phyloP scores from a whole-genome alignment of 2,888 invertebrate species.

The Itoplectis maculator region DNA sequence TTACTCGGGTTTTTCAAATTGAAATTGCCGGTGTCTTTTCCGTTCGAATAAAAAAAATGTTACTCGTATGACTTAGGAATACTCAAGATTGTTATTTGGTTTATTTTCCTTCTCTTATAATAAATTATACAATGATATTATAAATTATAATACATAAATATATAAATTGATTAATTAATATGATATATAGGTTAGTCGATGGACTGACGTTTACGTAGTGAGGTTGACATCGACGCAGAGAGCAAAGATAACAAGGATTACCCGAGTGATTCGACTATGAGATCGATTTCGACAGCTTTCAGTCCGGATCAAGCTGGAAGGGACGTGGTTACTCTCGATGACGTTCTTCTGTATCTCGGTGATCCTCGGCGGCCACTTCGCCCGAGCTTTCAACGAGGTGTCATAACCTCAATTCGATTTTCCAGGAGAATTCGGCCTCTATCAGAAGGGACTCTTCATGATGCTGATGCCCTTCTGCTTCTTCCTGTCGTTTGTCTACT shows the following conservation, averaged over 20 bases:
- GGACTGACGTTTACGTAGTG: slow-evolving; percentile 30
- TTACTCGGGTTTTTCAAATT: too few relatives aligned
- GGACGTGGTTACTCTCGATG: slow-evolving; percentile 71
- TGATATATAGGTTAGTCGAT: slow-evolving; percentile 38
- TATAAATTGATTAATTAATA: too few relatives aligned
- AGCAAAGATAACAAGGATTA: slow-evolving; percentile 19
- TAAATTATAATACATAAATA: too few relatives aligned
- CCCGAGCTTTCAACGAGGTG: background rate
- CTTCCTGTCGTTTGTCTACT: slow-evolving; percentile 81
- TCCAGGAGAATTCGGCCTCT: slow-evolving; percentile 80
- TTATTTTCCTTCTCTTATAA: too few relatives aligned
- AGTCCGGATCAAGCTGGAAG: slow-evolving; percentile 25
- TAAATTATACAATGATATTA: too few relatives aligned
- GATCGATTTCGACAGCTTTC: slow-evolving; percentile 44
- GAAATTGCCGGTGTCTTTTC: too few relatives aligned
- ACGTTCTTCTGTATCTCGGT: slow-evolving; percentile 73
- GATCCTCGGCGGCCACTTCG: slow-evolving; percentile 6
- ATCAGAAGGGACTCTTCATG: slow-evolving; percentile 80
- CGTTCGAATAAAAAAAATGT: too few relatives aligned
- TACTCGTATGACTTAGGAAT: too few relatives aligned
- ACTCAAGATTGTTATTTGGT: too few relatives aligned
- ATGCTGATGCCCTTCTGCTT: slow-evolving; percentile 80
- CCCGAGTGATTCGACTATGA: slow-evolving; percentile 42
- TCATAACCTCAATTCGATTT: slow-evolving; percentile 58
- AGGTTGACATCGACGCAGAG: background rate